Conservation (phyloP, 2,797 vertebrate genomes). For the Danio aesculapii region DNA sequence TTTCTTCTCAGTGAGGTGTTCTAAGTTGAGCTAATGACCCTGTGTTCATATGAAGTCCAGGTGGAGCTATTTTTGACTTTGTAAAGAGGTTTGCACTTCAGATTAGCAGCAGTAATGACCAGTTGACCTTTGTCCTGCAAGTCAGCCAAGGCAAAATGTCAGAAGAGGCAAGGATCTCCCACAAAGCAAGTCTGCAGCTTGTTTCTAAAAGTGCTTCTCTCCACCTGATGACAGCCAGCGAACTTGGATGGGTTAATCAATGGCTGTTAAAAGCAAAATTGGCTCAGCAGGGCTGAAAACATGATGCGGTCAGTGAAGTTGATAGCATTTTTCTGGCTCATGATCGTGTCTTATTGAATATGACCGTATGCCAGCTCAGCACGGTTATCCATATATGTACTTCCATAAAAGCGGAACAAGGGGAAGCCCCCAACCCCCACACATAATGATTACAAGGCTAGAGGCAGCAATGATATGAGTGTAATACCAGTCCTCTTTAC, state of each 20-base stretch:
- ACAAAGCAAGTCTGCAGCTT: constrained; percentile 15
- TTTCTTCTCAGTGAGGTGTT: constrained; percentile 53
- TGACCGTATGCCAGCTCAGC: constrained; percentile 10
- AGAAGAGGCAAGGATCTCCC: not conserved
- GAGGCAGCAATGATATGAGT: constrained; percentile 66
- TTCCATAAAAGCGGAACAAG: constrained; percentile 24
- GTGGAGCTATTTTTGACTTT: constrained; percentile 73
- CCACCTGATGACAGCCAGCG: constrained; percentile 11
- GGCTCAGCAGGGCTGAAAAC: constrained; percentile 17
- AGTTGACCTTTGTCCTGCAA: constrained; percentile 53
- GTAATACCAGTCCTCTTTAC: constrained; percentile 79
- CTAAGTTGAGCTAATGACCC: constrained; percentile 63
- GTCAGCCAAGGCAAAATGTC: constrained; percentile 5
- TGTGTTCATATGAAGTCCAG: constrained; percentile 54
- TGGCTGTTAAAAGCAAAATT: not conserved
- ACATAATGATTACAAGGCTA: constrained; percentile 61
- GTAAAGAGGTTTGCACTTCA: constrained; percentile 77
- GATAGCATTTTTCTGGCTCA: not conserved
- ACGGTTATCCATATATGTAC: constrained; percentile 43
- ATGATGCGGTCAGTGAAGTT: not conserved
- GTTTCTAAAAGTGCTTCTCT: constrained; percentile 5
- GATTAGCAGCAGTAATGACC: constrained; percentile 79
- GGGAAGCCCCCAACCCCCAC: constrained; percentile 25
- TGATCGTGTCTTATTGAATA: constrained; percentile 14
- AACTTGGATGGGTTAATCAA: constrained; percentile 28